These are phyloP conservation scores for Lucifuga dentata DNA, from an alignment of 2,113 vertebrate genomes.

Conservation along the genomic window DNA sequence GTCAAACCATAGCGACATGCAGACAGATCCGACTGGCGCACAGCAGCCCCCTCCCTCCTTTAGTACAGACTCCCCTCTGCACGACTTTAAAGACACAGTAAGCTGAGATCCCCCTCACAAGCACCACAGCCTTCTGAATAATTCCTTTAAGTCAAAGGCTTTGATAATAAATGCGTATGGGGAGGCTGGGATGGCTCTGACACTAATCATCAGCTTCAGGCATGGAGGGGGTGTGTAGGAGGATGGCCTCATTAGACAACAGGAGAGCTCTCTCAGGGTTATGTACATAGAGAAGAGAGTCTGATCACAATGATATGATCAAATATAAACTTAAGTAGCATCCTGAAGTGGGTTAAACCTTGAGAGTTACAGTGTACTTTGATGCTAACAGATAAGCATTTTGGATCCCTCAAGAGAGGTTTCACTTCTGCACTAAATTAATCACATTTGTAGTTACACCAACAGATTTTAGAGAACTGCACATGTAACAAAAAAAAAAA, in stretches of 20 bases:
- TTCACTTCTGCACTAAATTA: background rate
- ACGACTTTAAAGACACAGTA: conserved; percentile 83
- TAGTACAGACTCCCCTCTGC: conserved; percentile 67
- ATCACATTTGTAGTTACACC: conserved; percentile 19
- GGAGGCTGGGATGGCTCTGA: background rate
- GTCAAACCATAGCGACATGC: conserved; percentile 66
- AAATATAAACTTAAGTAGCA: too few species aligned
- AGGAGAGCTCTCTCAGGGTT: conserved; percentile 10
- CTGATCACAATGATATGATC: conserved; percentile 8
- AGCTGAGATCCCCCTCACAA: conserved; percentile 41
- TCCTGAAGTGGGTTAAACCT: too few species aligned
- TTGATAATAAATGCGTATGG: conserved; percentile 16
- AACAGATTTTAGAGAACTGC: conserved; percentile 30
- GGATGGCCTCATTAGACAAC: background rate
- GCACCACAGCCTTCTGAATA: conserved; percentile 48
- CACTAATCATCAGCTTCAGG: background rate
- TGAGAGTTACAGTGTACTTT: too few species aligned
- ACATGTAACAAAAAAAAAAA: too few species aligned
- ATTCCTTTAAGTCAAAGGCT: conserved; percentile 28
- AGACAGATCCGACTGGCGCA: conserved; percentile 76
- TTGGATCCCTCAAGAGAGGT: background rate
- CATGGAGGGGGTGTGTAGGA: background rate
- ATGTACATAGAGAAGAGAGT: conserved; percentile 20
- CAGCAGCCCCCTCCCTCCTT: conserved; percentile 77
- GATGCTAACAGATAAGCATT: background rate